A percentile compares a stretch with the other conserved stretches of the same genome.
phyloP scores from a whole-genome alignment of 2,797 vertebrate species.

The Sardinella longiceps region DNA sequence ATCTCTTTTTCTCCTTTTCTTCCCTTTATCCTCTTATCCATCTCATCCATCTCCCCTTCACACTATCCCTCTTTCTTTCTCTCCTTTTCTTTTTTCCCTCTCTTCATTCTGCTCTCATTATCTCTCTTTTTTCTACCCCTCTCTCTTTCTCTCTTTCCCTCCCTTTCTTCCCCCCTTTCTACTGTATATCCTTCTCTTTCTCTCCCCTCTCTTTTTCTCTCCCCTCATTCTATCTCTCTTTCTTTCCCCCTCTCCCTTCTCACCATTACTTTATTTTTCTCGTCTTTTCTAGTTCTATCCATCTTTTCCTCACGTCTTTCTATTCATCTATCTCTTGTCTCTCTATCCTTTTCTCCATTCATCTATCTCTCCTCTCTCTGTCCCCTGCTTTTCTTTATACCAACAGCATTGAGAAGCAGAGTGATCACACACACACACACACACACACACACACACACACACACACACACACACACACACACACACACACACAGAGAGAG shows the following conservation, averaged over 20 bases:
- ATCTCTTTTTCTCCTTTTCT: not conserved
- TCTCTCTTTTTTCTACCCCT: not conserved
- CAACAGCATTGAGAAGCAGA: not conserved
- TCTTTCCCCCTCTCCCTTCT: not conserved
- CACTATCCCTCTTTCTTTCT: not conserved
- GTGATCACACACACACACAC: not conserved
- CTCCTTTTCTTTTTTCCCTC: not conserved
- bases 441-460: not conserved
- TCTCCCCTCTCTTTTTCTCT: not conserved
- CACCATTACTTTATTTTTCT: too few species aligned
- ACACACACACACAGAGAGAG: not conserved
- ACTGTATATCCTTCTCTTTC: not conserved
- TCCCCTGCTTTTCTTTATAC: not conserved
- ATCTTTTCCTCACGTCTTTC: not conserved
- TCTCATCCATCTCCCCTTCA: not conserved
- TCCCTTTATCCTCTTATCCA: not conserved
- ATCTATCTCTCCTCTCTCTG: not conserved
- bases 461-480: not conserved
- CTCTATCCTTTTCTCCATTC: not conserved
- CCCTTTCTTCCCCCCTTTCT: not conserved
- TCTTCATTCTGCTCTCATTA: not conserved
- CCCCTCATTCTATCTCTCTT: not conserved
- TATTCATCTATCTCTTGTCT: not conserved
- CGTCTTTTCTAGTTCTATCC: too few species aligned
- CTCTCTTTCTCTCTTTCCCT: not conserved